Evolutionary conservation across 2,113 vertebrate genomes (phyloP).

Genomic region (Eptesicus fuscus): DNA sequence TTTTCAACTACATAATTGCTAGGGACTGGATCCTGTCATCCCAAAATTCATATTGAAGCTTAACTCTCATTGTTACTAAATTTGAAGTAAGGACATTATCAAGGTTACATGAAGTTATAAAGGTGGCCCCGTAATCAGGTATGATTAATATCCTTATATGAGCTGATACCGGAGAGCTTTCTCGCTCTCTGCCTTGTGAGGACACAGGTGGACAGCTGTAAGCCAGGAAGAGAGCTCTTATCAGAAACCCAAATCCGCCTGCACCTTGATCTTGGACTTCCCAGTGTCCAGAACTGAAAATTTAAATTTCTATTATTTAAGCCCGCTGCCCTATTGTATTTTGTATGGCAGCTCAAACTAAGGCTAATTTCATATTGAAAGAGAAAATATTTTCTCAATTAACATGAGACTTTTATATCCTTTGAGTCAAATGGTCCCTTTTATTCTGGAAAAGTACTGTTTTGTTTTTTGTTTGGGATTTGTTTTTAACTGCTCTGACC

Average conservation of each 20-base stretch:
- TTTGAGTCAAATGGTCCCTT: neutral
- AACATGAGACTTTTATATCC: neutral
- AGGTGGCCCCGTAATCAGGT: neutral
- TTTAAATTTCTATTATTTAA: neutral
- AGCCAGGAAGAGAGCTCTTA: neutral
- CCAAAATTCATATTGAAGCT: neutral
- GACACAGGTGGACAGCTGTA: neutral
- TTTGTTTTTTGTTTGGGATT: slow-evolving; percentile 5
- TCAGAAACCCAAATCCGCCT: neutral
- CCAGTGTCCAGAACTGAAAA: neutral
- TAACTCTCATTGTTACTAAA: neutral
- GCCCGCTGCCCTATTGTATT: neutral
- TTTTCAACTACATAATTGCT: neutral
- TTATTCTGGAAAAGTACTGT: neutral
- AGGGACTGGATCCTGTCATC: neutral
- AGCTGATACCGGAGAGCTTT: neutral
- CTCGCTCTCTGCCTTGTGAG: too few relatives aligned
- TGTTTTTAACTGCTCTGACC: neutral
- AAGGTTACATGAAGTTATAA: neutral
- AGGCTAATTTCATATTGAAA: neutral
- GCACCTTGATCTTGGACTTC: neutral
- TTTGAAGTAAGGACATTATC: neutral
- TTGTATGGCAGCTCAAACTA: neutral
- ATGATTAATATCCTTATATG: neutral
- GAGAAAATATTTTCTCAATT: neutral